These are phyloP conservation scores for Diuraphis noxia DNA, from an alignment of 1,140 invertebrate species.

Conservation along the genomic window DNA sequence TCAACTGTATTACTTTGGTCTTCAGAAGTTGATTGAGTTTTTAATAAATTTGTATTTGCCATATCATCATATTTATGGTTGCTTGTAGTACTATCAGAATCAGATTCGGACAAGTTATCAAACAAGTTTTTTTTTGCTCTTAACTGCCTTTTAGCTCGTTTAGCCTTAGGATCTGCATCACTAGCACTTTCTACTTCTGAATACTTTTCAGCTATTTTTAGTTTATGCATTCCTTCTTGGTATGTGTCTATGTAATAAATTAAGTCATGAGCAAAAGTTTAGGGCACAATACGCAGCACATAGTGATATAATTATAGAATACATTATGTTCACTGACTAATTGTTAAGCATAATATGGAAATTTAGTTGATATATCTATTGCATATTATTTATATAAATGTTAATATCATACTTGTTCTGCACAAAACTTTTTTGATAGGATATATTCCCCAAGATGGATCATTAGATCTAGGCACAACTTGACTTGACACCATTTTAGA, in stretches of 20 bases:
- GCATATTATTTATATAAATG: too few species aligned
- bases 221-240: neutral
- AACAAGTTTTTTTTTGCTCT: neutral
- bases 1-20: too few species aligned
- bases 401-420: neutral
- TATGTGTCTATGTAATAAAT: neutral
- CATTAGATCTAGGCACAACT: neutral
- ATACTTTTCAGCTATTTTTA: neutral
- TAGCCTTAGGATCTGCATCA: neutral
- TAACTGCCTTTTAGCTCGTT: neutral
- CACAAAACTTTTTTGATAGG: neutral
- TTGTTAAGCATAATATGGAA: neutral
- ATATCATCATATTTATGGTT: too few species aligned
- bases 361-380: too few species aligned
- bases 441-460: neutral
- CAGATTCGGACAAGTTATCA: too few species aligned
- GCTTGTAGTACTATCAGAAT: too few species aligned
- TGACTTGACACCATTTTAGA: neutral
- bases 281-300: too few species aligned
- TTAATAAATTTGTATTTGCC: too few species aligned
- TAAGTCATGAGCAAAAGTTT: too few species aligned
- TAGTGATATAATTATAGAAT: neutral
- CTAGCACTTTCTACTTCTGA: neutral
- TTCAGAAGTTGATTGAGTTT: too few species aligned
- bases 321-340: neutral